Evolutionary conservation across 2,797 vertebrate genomes (phyloP).

Genomic region (Lycodopsis pacificus): DNA sequence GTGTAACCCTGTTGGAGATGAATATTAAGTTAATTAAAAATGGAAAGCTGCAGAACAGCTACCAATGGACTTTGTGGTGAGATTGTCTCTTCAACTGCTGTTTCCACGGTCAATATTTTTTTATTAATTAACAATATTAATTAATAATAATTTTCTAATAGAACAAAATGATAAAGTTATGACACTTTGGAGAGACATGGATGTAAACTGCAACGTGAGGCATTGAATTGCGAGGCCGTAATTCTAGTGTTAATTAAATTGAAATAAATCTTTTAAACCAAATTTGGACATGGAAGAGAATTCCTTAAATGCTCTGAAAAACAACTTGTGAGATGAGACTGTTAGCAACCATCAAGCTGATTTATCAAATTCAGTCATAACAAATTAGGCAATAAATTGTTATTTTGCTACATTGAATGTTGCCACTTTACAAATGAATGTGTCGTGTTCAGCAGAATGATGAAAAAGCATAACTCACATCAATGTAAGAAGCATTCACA

Average conservation of each 20-base stretch:
- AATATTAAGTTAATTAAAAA: not conserved
- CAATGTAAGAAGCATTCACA: slow-evolving; percentile 95
- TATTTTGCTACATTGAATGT: slow-evolving; percentile 1
- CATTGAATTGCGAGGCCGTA: not conserved
- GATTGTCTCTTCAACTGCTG: not conserved
- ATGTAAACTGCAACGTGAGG: too few species aligned
- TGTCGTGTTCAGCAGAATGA: slow-evolving; percentile 29
- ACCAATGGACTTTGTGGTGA: not conserved
- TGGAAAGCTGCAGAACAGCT: not conserved
- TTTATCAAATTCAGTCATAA: not conserved
- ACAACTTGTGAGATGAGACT: not conserved
- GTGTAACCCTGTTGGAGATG: slow-evolving; percentile 89
- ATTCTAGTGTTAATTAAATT: not conserved
- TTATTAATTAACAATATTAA: not conserved
- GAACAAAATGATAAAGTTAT: not conserved
- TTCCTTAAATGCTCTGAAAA: not conserved
- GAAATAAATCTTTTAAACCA: not conserved
- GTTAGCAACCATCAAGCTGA: not conserved
- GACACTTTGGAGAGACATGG: not conserved
- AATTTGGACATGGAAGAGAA: not conserved
- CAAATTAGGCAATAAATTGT: not conserved
- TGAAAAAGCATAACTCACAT: slow-evolving; percentile 85
- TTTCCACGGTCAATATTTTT: not conserved
- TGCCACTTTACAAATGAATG: not conserved
- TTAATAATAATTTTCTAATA: not conserved